Evolutionary conservation across 1,140 invertebrate species (phyloP).

Genomic region (Dysdera silvatica): DNA sequence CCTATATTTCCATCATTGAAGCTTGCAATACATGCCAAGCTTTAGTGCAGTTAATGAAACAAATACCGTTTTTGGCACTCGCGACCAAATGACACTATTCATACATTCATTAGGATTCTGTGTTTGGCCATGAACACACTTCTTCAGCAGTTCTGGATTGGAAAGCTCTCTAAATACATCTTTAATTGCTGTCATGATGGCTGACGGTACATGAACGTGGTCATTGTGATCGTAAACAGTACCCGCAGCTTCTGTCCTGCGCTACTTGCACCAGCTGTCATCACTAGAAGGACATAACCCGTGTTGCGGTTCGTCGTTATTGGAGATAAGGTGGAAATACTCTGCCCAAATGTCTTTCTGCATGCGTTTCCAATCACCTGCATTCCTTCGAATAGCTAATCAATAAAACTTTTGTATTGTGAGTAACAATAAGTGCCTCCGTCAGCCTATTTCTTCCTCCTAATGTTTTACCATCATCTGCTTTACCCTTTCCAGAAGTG

Average conservation of each 20-base stretch:
- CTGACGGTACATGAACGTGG: not conserved
- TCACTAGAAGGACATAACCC: not conserved
- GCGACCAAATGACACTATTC: not conserved
- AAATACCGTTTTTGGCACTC: not conserved
- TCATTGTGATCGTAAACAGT: not conserved
- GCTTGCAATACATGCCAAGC: not conserved
- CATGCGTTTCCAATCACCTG: not conserved
- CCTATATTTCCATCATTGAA: not conserved
- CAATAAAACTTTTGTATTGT: slow-evolving; percentile 1
- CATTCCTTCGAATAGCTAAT: not conserved
- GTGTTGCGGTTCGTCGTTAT: not conserved
- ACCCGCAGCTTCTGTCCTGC: not conserved
- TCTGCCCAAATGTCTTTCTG: not conserved
- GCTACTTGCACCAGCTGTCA: not conserved
- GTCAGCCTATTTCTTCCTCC: not conserved
- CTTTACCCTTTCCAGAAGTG: not conserved
- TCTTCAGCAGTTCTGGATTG: not conserved
- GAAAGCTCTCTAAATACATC: not conserved
- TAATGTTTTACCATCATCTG: not conserved
- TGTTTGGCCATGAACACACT: not conserved
- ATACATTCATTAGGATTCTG: not conserved
- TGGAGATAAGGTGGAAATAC: not conserved
- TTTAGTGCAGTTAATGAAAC: not conserved
- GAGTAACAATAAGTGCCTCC: not conserved
- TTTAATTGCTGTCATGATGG: not conserved